Conservation (phyloP, 1,140 invertebrate species). For the Parapsyche elsis region DNA sequence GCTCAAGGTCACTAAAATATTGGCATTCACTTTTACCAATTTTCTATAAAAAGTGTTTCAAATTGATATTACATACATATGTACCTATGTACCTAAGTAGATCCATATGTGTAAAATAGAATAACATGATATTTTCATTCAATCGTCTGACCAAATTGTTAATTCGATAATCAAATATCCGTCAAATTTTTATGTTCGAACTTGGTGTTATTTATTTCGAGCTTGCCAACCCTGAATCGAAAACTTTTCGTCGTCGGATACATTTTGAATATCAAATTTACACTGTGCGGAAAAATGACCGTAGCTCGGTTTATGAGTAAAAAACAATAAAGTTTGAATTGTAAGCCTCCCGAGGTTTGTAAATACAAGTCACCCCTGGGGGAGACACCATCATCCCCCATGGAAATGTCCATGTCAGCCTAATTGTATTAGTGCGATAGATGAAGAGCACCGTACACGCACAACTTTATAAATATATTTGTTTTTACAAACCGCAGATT, state of each 20-base stretch:
- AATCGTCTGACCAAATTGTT: background rate
- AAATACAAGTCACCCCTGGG: background rate
- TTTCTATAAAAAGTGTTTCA: background rate
- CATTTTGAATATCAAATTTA: background rate
- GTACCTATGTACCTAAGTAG: too few relatives aligned
- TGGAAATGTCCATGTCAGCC: slow-evolving; percentile 43
- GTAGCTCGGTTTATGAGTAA: slow-evolving; percentile 1
- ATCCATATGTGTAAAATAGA: too few relatives aligned
- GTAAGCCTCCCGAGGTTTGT: slow-evolving; percentile 29
- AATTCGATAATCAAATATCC: background rate
- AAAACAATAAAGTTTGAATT: slow-evolving; percentile 45
- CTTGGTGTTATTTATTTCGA: too few relatives aligned
- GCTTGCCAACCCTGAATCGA: background rate
- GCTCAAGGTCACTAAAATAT: slow-evolving; percentile 11
- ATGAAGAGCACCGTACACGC: background rate
- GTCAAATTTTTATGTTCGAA: too few relatives aligned
- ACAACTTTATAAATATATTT: background rate
- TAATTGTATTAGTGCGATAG: slow-evolving; percentile 47
- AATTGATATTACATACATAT: background rate
- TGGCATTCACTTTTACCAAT: slow-evolving; percentile 16
- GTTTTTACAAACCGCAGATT: too few relatives aligned
- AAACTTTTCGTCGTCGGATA: too few relatives aligned
- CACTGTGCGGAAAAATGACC: background rate
- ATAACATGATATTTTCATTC: background rate
- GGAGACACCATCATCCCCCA: background rate